Percentiles rank a stretch among this genome's conserved stretches.
phyloP scores from a whole-genome alignment of 2,113 vertebrate species.

The Oncorhynchus tshawytscha region DNA sequence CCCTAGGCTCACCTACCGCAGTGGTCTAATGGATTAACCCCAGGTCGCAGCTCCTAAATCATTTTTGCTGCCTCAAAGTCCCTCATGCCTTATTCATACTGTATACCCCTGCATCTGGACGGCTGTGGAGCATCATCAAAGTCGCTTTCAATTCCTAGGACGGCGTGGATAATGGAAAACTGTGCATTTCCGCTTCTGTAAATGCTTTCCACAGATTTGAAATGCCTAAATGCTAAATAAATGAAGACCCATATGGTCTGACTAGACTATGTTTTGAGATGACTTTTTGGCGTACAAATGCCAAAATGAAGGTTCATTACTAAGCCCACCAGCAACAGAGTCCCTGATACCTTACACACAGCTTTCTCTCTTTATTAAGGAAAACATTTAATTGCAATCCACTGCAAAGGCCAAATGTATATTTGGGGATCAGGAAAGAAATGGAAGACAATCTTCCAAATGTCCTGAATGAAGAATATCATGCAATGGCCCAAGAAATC shows the following conservation, averaged over 20 bases:
- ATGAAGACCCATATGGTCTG: not conserved
- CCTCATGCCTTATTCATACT: constrained; percentile 27
- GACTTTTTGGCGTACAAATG: not conserved
- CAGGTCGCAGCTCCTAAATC: not conserved
- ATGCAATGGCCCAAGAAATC: not conserved
- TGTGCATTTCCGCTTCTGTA: constrained; percentile 2
- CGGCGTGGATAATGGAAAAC: constrained; percentile 1
- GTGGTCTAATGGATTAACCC: not conserved
- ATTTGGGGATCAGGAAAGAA: no score
- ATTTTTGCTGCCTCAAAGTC: constrained; percentile 12
- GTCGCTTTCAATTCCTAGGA: not conserved
- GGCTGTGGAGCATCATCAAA: not conserved
- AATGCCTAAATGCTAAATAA: not conserved
- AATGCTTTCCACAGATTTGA: constrained; percentile 5
- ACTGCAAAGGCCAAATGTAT: no score
- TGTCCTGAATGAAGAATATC: not conserved
- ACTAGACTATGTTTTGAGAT: not conserved
- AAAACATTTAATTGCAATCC: no score
- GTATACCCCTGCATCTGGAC: not conserved
- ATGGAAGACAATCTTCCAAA: not conserved
- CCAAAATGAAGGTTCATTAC: not conserved
- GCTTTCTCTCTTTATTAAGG: no score
- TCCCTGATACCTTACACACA: no score
- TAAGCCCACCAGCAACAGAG: not conserved
- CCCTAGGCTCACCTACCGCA: not conserved